Evolutionary conservation across 1,140 invertebrate species (phyloP).

Genomic region (Carcinoscorpius rotundicauda): DNA sequence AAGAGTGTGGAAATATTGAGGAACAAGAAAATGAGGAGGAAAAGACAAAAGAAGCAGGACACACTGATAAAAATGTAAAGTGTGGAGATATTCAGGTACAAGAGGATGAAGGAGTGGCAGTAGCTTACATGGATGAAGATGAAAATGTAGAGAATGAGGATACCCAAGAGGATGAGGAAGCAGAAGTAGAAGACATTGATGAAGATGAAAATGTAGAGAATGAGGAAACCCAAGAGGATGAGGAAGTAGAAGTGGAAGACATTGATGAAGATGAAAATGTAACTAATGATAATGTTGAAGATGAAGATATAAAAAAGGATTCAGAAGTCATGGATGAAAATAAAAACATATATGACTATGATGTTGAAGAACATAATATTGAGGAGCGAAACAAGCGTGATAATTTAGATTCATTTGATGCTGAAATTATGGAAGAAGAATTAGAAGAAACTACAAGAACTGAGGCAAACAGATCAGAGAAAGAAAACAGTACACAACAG

Average conservation of each 20-base stretch:
- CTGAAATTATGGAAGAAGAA: too few relatives aligned
- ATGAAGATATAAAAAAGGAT: neutral
- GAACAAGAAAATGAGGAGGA: conserved; percentile 18
- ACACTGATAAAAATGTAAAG: conserved; percentile 22
- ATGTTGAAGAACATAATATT: too few relatives aligned
- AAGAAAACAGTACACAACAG: too few relatives aligned
- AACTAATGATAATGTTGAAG: conserved; percentile 4
- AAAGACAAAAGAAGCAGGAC: conserved; percentile 7
- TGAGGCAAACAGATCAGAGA: too few relatives aligned
- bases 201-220: conserved; percentile 36
- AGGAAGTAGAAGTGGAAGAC: conserved; percentile 3
- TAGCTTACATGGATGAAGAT: conserved; percentile 5
- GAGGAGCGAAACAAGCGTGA: too few relatives aligned
- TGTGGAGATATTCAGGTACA: conserved; percentile 3
- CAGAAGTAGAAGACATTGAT: conserved; percentile 35
- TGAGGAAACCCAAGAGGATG: conserved; percentile 29
- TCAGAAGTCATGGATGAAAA: too few relatives aligned
- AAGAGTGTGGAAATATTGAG: conserved; percentile 17
- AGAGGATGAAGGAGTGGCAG: conserved; percentile 12
- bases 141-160: conserved; percentile 43
- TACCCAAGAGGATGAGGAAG: conserved; percentile 22
- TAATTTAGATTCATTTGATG: too few relatives aligned
- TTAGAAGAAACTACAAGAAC: too few relatives aligned
- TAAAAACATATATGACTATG: too few relatives aligned
- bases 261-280: conserved; percentile 4